Conservation (phyloP, 2,113 vertebrate genomes). For the Syngnathus typhle region DNA sequence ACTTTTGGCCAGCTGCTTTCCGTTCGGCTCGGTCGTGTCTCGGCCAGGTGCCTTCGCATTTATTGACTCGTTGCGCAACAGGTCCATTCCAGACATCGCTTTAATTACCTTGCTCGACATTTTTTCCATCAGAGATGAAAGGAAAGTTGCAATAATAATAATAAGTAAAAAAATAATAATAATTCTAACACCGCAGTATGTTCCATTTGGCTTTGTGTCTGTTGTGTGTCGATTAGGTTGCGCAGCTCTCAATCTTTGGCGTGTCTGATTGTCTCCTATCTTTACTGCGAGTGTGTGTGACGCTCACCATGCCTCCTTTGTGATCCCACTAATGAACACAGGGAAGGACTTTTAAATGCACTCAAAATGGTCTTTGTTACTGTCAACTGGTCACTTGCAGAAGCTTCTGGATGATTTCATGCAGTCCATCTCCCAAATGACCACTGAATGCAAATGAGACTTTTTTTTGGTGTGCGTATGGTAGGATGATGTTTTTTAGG, state of each 20-base stretch:
- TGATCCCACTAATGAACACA: not conserved
- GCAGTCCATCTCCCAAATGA: not conserved
- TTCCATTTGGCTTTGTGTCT: not conserved
- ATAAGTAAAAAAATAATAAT: no score
- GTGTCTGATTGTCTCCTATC: constrained; percentile 26
- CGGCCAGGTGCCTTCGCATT: not conserved
- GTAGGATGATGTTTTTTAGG: no score
- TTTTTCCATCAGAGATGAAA: no score
- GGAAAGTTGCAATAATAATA: no score
- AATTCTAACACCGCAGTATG: no score
- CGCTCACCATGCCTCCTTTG: constrained; percentile 7
- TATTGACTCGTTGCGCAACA: not conserved
- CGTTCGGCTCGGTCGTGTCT: not conserved
- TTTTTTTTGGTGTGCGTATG: not conserved
- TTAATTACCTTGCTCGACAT: no score
- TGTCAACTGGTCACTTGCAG: not conserved
- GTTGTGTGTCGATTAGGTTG: not conserved
- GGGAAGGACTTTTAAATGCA: not conserved
- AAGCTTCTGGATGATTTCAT: not conserved
- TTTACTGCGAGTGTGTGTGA: constrained; percentile 29
- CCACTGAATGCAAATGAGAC: not conserved
- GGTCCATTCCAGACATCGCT: no score
- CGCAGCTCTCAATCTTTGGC: not conserved
- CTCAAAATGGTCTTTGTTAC: not conserved
- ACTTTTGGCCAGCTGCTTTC: not conserved